These are phyloP conservation scores for Urechis unicinctus DNA, from an alignment of 2,888 invertebrate genomes.

Conservation along the genomic window DNA sequence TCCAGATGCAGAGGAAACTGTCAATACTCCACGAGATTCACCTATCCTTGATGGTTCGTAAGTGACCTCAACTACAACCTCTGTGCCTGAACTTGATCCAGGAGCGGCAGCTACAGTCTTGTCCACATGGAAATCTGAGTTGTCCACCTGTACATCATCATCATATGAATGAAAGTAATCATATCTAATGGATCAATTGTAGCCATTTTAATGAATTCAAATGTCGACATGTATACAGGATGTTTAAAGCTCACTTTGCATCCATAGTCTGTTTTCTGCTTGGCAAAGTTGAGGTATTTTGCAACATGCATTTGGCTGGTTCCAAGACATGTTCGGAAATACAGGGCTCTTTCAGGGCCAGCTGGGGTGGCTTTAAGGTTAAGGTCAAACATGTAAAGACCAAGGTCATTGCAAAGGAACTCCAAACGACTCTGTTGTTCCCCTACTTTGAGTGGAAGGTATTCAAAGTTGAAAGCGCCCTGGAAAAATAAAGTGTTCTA, in stretches of 20 bases:
- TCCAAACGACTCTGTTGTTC: slow-evolving; percentile 42
- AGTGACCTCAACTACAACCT: slow-evolving; percentile 45
- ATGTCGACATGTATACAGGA: neutral
- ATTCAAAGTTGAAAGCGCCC: slow-evolving; percentile 47
- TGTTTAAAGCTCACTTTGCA: slow-evolving; percentile 39
- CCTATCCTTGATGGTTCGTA: slow-evolving; percentile 50
- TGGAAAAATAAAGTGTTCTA: slow-evolving; percentile 19
- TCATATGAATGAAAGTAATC: neutral
- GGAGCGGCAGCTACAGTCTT: slow-evolving; percentile 49
- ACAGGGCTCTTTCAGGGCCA: slow-evolving; percentile 45
- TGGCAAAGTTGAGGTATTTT: slow-evolving; percentile 49
- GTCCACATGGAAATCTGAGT: slow-evolving; percentile 49
- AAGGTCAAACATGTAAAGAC: slow-evolving; percentile 47
- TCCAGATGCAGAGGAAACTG: slow-evolving; percentile 39
- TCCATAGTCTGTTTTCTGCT: slow-evolving; percentile 49
- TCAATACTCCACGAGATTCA: slow-evolving; percentile 40
- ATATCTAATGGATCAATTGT: neutral
- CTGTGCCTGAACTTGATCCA: slow-evolving; percentile 46
- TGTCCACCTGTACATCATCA: slow-evolving; percentile 36
- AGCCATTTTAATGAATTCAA: neutral
- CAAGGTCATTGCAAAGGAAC: slow-evolving; percentile 45
- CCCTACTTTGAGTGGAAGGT: slow-evolving; percentile 48
- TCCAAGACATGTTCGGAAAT: slow-evolving; percentile 46
- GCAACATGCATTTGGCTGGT: slow-evolving; percentile 37
- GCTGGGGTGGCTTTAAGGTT: slow-evolving; percentile 44